Conservation (phyloP, 1,140 invertebrate genomes). For the Musca domestica region DNA sequence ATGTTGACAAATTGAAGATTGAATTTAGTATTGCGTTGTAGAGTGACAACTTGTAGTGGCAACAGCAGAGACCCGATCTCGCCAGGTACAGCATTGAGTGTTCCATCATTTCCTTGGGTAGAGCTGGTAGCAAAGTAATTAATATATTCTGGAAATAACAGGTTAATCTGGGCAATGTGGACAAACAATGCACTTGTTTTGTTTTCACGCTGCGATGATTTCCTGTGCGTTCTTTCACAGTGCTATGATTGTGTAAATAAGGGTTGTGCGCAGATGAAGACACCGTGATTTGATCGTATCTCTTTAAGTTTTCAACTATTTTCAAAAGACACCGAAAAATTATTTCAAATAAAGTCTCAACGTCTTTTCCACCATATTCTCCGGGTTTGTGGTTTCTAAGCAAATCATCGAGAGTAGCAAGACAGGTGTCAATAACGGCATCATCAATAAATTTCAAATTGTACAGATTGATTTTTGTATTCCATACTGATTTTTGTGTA, state of each 20-base stretch:
- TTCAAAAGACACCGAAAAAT: slow-evolving; percentile 10
- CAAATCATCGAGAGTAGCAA: slow-evolving; percentile 25
- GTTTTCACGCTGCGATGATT: slow-evolving; percentile 5
- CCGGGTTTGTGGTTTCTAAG: neutral
- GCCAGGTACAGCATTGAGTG: slow-evolving; percentile 37
- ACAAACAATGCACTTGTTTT: slow-evolving; percentile 40
- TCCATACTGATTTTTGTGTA: slow-evolving; percentile 13
- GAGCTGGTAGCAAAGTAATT: slow-evolving; percentile 34
- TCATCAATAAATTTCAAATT: slow-evolving; percentile 35
- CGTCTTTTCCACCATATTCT: neutral
- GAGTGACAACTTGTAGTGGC: slow-evolving; percentile 40
- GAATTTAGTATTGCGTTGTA: slow-evolving; percentile 36
- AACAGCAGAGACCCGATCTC: slow-evolving; percentile 45
- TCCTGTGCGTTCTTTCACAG: neutral
- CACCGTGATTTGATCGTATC: neutral
- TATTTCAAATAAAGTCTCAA: neutral
- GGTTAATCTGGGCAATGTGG: slow-evolving; percentile 29
- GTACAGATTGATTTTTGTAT: slow-evolving; percentile 1
- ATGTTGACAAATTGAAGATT: slow-evolving; percentile 30
- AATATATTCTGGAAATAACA: slow-evolving; percentile 48
- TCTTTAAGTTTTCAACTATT: slow-evolving; percentile 20
- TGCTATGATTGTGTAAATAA: neutral
- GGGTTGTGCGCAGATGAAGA: neutral
- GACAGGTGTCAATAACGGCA: slow-evolving; percentile 37
- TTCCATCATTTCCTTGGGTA: slow-evolving; percentile 39